Base-by-base conservation (phyloP, 1,140 invertebrate species). In the Asbolus verrucosus region DNA sequence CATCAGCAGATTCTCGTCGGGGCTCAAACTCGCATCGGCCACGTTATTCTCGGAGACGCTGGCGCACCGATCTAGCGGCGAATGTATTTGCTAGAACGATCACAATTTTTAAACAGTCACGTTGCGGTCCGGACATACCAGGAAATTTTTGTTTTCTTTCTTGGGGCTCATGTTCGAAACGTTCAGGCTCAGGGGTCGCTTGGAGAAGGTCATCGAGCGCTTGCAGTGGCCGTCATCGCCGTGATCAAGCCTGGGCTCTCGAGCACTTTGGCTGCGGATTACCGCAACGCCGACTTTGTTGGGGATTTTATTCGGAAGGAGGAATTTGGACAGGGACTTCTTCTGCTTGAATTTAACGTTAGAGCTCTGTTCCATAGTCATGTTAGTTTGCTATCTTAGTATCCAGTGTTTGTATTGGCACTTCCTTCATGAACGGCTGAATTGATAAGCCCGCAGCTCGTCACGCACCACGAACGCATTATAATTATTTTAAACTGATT, bases 261-360 rank as follows among this genome's bases (percentile, higher is more conserved):
- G 76, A 2, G 77, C 77, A 69, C 79, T 81, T 60, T 77, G 77
- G 54, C 69, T 77, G 8, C 77, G 71, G 27, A 72, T 77, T 65
- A 78, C 72, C 13, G 73, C 67, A 61, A 80, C 76, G 39, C 80
- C 80, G 27, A 81, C 79, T 50, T 79, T 80, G 72, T 81, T 81
- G 1, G 79, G 78, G 33, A 75, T 71, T 41, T 76, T 81, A 61
- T 72, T 75, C 27, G 80, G 80, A 65, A 81, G 66, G 16, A 81
- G 65, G 31, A 78, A 77, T 65, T 76, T 79, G 27, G 75, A 73
- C 15, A 77, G 67, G 13, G 72, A 72, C 38, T 74, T 77, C 50
- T 75, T 77, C 50, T 67, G 72, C 33, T 70, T 75, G 4, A 65
- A 46, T 60, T 76, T 76, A 2, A 6, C 11, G 30, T 27, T 19